Conservation (phyloP, 1,140 invertebrate species). For the Lasioglossum albipes region DNA sequence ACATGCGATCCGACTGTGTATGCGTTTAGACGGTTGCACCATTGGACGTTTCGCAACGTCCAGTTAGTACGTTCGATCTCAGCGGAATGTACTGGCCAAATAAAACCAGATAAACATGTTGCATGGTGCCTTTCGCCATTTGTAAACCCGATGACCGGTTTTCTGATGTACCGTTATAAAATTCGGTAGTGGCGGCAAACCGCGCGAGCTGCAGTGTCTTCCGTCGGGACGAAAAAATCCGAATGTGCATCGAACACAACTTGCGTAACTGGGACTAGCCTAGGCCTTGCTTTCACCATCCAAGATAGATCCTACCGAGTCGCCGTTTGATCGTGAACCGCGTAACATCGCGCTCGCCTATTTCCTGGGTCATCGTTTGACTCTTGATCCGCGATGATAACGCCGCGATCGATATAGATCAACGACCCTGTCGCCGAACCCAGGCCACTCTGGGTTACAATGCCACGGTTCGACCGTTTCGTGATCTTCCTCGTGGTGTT, state of each 20-base stretch:
- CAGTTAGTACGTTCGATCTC: background rate
- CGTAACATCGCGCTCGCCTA: conserved; percentile 33
- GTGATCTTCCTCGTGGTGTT: conserved; percentile 14
- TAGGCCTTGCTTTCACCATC: conserved; percentile 65
- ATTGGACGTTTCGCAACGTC: background rate
- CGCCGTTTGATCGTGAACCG: conserved; percentile 33
- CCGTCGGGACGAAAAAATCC: background rate
- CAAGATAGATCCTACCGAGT: conserved; percentile 34
- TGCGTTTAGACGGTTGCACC: background rate
- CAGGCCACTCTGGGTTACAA: conserved; percentile 54
- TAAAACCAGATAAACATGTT: background rate
- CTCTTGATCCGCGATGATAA: conserved; percentile 34
- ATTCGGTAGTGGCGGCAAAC: background rate
- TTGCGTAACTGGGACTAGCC: conserved; percentile 37
- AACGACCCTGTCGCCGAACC: background rate
- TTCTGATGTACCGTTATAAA: background rate
- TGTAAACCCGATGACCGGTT: background rate
- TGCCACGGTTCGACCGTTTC: conserved; percentile 34
- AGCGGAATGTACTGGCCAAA: conserved; percentile 4
- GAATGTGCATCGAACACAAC: conserved; percentile 5
- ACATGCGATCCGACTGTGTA: conserved; percentile 2
- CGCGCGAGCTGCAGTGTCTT: background rate
- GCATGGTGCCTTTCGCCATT: background rate
- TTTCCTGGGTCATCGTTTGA: conserved; percentile 32
- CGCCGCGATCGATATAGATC: conserved; percentile 22